phyloP scores from a whole-genome alignment of 2,797 vertebrate genomes.

The Coluber constrictor region DNA sequence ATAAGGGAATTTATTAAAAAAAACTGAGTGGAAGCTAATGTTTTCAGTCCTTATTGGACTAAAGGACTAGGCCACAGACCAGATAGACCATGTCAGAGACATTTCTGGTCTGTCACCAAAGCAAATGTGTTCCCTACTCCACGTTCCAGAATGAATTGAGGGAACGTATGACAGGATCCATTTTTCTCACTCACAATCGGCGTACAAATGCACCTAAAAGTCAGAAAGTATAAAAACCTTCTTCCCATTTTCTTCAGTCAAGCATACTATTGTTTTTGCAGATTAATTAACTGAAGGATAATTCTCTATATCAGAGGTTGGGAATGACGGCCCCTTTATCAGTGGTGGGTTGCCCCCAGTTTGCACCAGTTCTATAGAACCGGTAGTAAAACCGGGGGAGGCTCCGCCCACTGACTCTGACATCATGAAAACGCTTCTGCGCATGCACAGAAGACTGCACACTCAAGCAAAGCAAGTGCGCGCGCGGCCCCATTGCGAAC shows the following conservation, averaged over 20 bases:
- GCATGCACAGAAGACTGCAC: no score
- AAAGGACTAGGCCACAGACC: neutral
- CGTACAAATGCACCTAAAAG: neutral
- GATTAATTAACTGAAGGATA: neutral
- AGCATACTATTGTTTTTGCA: neutral
- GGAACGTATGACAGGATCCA: neutral
- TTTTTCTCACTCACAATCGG: neutral
- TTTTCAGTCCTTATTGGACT: neutral
- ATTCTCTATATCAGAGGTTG: neutral
- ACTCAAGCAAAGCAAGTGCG: no score
- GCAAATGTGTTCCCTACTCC: neutral
- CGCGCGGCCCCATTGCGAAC: no score
- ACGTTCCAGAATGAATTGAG: neutral
- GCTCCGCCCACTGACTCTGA: no score
- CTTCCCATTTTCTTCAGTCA: neutral
- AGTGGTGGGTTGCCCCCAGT: no score
- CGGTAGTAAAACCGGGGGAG: no score
- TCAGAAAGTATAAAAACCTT: neutral
- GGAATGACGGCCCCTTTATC: neutral
- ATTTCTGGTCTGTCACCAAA: neutral
- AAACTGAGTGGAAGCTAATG: neutral
- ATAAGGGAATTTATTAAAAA: neutral
- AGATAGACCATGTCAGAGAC: neutral
- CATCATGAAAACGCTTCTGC: no score
- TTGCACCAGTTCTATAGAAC: no score